Base-by-base conservation (phyloP, 1,140 invertebrate species). In the Drosophila kanapiae region DNA sequence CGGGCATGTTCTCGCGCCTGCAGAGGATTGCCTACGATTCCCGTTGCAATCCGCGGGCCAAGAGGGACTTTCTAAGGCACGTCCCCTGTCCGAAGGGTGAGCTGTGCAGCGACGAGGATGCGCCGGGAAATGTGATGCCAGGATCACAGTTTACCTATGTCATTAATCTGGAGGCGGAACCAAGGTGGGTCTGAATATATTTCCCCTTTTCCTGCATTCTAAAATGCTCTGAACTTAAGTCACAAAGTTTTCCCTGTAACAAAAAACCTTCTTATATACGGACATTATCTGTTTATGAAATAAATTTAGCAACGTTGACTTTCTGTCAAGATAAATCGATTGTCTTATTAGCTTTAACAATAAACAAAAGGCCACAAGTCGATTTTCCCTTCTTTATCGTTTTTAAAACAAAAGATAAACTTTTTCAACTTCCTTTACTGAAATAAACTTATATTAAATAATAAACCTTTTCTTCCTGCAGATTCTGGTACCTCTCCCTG, bases 401-500 rank as follows among this genome's bases (percentile, higher is more conserved):
- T 27, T 6, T 27, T 14, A 1, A 10, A 38, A 27, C 49, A 33
- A 51, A 33, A 16, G 29, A 33, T n/a, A 7, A 16, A 16, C 23
- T 23, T 23, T 23, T 1, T 0, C 4, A 7, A 6, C 10, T 11
- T 11, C 0, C 5, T 10, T 13, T n/a, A 8, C 8, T 4, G 0
- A 7, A 9, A 4, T 6, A 16, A 3, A 2, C 13, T 23, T 0
- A 1, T 1, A 2, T 8, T 2, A n/a, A 8, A 2, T 2, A 4
- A 7, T 10, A 7, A 4, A 11, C 27, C 11, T 10, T 35, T 1
- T 31, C 5, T 51, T 53, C 1, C 93, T 43, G 4, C 93, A 97
- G 97, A 88, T 99, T 99, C 93, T 99, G 98, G 98, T 99, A 99
- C 93, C 94, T 99, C 43, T 98, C 98, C 71, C 94, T 99, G 83